A percentile compares a stretch with the other conserved stretches of the same genome.
These are phyloP conservation scores for Falco naumanni DNA, from an alignment of 2,797 vertebrate genomes.

Conservation along the genomic window DNA sequence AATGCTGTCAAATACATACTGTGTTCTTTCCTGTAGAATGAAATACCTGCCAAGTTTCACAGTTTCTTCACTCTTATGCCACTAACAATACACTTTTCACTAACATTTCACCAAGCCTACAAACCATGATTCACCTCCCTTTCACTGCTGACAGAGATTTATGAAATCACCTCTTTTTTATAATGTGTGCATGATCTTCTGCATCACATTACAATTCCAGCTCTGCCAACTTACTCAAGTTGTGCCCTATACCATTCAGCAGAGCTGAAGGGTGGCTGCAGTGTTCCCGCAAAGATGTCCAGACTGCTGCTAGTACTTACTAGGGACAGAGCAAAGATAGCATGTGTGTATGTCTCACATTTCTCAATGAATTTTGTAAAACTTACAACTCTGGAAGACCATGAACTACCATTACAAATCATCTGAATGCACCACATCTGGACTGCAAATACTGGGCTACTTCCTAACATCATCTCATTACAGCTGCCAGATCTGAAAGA, in stretches of 20 bases:
- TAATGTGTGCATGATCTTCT: background rate
- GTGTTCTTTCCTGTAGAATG: background rate
- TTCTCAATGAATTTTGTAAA: background rate
- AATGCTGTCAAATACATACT: background rate
- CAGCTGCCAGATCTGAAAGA: background rate
- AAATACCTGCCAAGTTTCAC: background rate
- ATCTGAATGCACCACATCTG: background rate
- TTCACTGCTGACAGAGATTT: constrained; percentile 14
- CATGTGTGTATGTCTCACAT: background rate
- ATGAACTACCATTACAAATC: background rate
- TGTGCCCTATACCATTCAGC: background rate
- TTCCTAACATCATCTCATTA: background rate
- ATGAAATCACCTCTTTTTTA: constrained; percentile 23
- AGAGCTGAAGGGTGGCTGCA: background rate
- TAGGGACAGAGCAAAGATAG: background rate
- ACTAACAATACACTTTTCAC: constrained; percentile 13
- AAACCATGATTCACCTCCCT: constrained; percentile 19
- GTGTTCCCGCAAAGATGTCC: background rate
- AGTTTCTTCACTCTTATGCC: background rate
- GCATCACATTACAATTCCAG: background rate
- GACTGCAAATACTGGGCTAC: background rate
- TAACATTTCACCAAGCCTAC: constrained; percentile 22
- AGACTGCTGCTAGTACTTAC: background rate
- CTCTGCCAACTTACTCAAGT: background rate
- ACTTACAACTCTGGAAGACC: background rate